Percentiles rank a stretch among this genome's conserved stretches.
Evolutionary conservation across 2,797 vertebrate species (phyloP).

Genomic region (Emys orbicularis): DNA sequence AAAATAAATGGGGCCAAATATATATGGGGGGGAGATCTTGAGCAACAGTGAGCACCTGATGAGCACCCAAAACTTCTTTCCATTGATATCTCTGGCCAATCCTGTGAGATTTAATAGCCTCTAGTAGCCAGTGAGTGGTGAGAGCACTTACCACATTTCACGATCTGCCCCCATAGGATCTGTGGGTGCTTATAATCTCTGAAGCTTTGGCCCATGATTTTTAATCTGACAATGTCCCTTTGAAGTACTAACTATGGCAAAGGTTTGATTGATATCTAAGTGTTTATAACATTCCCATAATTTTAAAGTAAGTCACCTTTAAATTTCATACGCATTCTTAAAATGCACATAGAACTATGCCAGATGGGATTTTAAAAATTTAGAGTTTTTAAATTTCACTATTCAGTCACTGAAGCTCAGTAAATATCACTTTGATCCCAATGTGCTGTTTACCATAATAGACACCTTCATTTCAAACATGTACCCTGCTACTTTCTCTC

Average conservation of each 20-base stretch:
- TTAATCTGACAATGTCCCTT: not conserved
- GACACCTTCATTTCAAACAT: constrained; percentile 25
- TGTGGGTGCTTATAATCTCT: not conserved
- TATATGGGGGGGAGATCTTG: not conserved
- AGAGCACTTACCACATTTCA: not conserved
- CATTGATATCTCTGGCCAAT: not conserved
- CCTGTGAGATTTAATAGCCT: not conserved
- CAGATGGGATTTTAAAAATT: constrained; percentile 15
- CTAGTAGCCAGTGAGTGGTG: not conserved
- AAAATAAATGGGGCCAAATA: not conserved
- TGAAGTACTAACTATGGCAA: not conserved
- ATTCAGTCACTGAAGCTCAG: not conserved
- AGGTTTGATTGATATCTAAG: not conserved
- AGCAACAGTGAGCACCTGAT: not conserved
- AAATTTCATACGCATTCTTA: constrained; percentile 10
- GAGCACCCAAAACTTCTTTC: not conserved
- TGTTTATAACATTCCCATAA: not conserved
- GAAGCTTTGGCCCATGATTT: not conserved
- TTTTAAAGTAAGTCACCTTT: constrained; percentile 7
- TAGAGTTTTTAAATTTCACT: not conserved
- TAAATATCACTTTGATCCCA: constrained; percentile 1
- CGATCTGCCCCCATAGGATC: not conserved
- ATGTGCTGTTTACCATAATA: constrained; percentile 18
- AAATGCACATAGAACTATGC: not conserved
- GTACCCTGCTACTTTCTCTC: not conserved